These are phyloP conservation scores for Orthosia cruda DNA, from an alignment of 2,888 invertebrate genomes.

Conservation along the genomic window DNA sequence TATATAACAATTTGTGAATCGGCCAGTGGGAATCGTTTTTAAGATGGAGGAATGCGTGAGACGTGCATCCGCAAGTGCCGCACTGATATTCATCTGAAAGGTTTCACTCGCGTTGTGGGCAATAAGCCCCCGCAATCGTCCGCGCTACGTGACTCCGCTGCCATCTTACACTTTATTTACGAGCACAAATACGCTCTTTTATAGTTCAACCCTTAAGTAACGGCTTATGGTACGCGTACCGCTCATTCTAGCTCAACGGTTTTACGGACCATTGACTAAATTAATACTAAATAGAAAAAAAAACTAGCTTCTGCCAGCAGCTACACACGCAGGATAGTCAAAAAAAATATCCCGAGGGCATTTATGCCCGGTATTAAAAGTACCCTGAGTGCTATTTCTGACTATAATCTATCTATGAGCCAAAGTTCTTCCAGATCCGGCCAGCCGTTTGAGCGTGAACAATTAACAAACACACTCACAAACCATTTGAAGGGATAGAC, in stretches of 20 bases:
- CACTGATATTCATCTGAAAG: background rate
- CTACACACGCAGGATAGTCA: no score
- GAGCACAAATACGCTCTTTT: slow-evolving; percentile 8
- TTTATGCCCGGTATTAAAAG: no score
- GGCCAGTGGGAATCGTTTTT: background rate
- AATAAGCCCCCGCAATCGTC: background rate
- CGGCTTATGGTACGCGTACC: background rate
- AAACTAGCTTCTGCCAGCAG: no score
- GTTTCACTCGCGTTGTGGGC: slow-evolving; percentile 7
- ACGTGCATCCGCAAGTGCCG: background rate
- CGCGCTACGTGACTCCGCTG: slow-evolving; percentile 21
- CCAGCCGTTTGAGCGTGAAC: no score
- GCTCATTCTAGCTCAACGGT: no score
- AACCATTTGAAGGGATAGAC: background rate
- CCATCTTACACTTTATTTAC: slow-evolving; percentile 3
- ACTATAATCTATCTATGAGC: no score
- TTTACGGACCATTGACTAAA: background rate
- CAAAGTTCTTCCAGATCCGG: no score
- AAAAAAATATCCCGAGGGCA: no score
- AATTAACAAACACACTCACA: no score
- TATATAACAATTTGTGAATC: slow-evolving; percentile 5
- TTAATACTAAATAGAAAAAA: background rate
- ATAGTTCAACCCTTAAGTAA: background rate
- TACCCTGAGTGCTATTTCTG: no score
- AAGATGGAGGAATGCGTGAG: slow-evolving; percentile 16